Base-by-base conservation (phyloP, 2,797 vertebrate genomes). In the Acanthornis magna region DNA sequence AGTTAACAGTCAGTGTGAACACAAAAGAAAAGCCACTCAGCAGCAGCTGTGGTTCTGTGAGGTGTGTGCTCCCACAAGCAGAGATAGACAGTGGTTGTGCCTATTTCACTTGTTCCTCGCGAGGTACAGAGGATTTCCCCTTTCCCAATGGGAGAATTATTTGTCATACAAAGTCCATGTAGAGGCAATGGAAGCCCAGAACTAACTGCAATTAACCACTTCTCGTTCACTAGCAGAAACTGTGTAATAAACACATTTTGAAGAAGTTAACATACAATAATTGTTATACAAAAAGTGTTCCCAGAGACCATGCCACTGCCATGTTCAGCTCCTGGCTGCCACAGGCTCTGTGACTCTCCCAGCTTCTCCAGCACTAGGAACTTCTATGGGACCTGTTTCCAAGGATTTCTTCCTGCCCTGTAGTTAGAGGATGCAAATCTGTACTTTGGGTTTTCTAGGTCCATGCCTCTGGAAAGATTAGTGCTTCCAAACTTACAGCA, bases 11-110 rank as follows among this genome's bases (percentile, higher is more conserved):
- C 71, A 73, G 26, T 16, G 5, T 7, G 45, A 79, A 60, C 29
- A 62, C 80, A 76, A 53, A 80, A 72, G 43, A 58, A 81, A 88
- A 75, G 11, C 15, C 23, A 70, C 63, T 62, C 73, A 47, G 55
- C 43, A 72, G 51, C 32, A 70, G 45, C 67, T 62, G 50, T 1
- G 3, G 40, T 63, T 84, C 67, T 85, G 42, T 1, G 4, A 75
- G 16, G 73, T 48, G 25, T 4, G 3, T 32, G 6, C 29, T 48
- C 11, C 51, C 32, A 55, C 3, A 10, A 74, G 70, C 36, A 48
- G 36, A 79, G n/a, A 47, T 1, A 68, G 40, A 40, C n/a, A 66
- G 27, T 1, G 1, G 55, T 12, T 2, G 0, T 47, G 36, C 38
- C 38, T 53, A 53, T 36, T 66, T 21, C 30, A 40, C 53, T 76